Evolutionary conservation across 2,888 invertebrate species (phyloP).

Genomic region (Aspidapion aeneum): DNA sequence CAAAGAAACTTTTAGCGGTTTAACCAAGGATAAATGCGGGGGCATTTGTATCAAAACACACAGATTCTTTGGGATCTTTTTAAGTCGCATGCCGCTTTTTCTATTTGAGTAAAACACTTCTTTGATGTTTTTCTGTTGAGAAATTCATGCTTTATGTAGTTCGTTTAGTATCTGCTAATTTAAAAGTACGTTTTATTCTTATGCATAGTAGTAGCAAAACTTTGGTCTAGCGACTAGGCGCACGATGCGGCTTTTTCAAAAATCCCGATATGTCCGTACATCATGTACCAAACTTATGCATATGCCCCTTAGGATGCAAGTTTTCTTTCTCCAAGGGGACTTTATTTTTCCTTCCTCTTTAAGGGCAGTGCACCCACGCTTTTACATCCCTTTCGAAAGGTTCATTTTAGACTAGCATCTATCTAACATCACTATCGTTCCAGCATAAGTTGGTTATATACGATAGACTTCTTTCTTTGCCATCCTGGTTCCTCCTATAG

Average conservation of each 20-base stretch:
- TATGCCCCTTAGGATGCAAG: background rate
- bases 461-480: too few relatives aligned
- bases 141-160: background rate
- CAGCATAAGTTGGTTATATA: background rate
- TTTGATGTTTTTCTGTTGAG: background rate
- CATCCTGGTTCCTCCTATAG: too few relatives aligned
- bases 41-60: background rate
- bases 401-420: background rate
- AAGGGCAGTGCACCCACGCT: background rate
- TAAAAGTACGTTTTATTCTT: background rate
- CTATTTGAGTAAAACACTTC: background rate
- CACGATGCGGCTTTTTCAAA: background rate
- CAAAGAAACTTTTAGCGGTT: background rate
- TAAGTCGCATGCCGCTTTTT: background rate
- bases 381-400: background rate
- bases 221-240: background rate
- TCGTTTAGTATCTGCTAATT: background rate
- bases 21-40: background rate
- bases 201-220: background rate
- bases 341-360: background rate
- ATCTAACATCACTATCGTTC: background rate
- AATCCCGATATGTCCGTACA: background rate
- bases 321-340: background rate
- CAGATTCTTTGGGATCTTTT: background rate
- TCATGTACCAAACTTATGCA: background rate